Percentiles rank a stretch among this genome's conserved stretches.
These are phyloP conservation scores for Mesocricetus auratus DNA, from an alignment of 2,113 vertebrate genomes.

Conservation along the genomic window DNA sequence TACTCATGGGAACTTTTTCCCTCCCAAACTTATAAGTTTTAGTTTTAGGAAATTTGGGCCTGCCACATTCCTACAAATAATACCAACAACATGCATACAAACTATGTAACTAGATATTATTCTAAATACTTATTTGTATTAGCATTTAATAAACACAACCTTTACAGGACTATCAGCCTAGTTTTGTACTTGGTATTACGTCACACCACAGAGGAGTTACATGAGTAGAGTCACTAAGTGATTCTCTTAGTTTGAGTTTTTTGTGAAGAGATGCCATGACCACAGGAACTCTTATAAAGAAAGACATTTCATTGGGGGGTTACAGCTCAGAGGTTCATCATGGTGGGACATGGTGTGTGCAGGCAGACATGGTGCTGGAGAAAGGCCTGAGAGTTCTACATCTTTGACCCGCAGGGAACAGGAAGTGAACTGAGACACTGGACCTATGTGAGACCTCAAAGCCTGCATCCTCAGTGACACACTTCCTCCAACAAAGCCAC, in stretches of 20 bases:
- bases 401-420: neutral
- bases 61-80: neutral
- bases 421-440: neutral
- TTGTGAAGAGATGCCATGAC: neutral
- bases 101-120: neutral
- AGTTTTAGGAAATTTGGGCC: slow-evolving; percentile 18
- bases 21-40: neutral
- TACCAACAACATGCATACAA: slow-evolving; percentile 6
- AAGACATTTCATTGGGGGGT: neutral
- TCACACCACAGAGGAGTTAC: neutral
- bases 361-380: neutral
- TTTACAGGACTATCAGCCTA: neutral
- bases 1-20: slow-evolving; percentile 20
- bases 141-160: slow-evolving; percentile 1
- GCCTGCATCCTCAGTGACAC: neutral
- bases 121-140: slow-evolving; percentile 27
- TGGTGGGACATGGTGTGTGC: neutral
- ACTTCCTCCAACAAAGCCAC: neutral
- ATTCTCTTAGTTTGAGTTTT: neutral
- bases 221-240: neutral
- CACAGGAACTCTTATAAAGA: neutral
- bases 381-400: neutral
- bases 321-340: neutral
- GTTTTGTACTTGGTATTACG: neutral
- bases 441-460: neutral